Evolutionary conservation across 2,113 vertebrate species (phyloP).

Genomic region (Gopherus evgoodei): DNA sequence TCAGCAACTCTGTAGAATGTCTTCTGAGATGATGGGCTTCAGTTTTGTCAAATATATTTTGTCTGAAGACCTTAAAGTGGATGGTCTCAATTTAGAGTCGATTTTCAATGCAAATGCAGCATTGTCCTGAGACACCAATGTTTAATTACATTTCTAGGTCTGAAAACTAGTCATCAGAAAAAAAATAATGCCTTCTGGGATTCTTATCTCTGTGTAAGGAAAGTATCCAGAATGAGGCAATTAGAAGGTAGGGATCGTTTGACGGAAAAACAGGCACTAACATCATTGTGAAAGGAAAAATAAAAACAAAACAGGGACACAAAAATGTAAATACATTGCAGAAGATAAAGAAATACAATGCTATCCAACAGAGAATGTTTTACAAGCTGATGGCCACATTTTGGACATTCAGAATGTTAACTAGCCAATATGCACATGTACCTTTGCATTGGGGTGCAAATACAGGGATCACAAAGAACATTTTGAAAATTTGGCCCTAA

Average conservation of each 20-base stretch:
- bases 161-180: background rate
- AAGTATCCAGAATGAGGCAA: conserved; percentile 40
- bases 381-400: background rate
- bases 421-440: background rate
- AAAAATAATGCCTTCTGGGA: background rate
- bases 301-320: background rate
- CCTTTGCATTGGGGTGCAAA: background rate
- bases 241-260: background rate
- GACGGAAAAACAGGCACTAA: conserved; percentile 38
- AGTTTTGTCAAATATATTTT: rapidly evolving
- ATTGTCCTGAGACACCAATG: background rate
- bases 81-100: background rate
- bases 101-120: background rate
- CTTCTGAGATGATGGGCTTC: rapidly evolving
- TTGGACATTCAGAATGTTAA: background rate
- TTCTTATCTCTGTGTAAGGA: background rate
- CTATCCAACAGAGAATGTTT: background rate
- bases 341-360: background rate
- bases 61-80: background rate
- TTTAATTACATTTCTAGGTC: background rate
- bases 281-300: background rate
- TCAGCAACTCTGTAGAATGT: background rate
- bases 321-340: background rate
- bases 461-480: background rate
- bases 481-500: background rate